phyloP scores from a whole-genome alignment of 2,113 vertebrate genomes.

The Ictidomys tridecemlineatus region DNA sequence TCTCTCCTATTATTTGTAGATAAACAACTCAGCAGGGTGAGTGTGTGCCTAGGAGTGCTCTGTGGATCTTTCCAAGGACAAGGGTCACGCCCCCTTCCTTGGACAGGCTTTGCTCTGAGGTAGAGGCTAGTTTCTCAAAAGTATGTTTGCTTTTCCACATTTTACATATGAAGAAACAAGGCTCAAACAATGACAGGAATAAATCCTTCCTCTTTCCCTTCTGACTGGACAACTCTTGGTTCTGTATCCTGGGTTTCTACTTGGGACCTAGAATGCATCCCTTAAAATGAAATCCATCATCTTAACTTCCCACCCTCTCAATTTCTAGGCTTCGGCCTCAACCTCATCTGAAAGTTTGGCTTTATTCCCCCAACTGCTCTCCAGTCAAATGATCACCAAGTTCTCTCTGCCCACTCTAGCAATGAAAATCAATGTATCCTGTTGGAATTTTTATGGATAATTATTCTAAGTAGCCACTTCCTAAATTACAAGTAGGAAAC shows the following conservation, averaged over 20 bases:
- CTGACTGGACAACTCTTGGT: not conserved
- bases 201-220: not conserved
- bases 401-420: not conserved
- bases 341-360: not conserved
- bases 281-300: not conserved
- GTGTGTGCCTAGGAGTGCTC: too few relatives aligned
- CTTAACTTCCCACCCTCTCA: not conserved
- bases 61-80: too few relatives aligned
- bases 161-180: not conserved
- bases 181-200: not conserved
- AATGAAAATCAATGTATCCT: not conserved
- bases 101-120: too few relatives aligned
- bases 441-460: conserved; percentile 2
- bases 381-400: not conserved
- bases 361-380: not conserved
- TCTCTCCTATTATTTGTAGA: too few relatives aligned
- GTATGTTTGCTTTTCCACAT: not conserved
- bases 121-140: not conserved
- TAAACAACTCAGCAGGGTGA: too few relatives aligned
- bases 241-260: not conserved
- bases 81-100: too few relatives aligned
- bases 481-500: not conserved
- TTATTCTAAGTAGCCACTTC: not conserved
- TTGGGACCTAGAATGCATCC: not conserved
- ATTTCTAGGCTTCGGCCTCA: not conserved